Evolutionary conservation across 1,140 invertebrate genomes (phyloP).

Genomic region (Cyrtorhinus lividipennis): DNA sequence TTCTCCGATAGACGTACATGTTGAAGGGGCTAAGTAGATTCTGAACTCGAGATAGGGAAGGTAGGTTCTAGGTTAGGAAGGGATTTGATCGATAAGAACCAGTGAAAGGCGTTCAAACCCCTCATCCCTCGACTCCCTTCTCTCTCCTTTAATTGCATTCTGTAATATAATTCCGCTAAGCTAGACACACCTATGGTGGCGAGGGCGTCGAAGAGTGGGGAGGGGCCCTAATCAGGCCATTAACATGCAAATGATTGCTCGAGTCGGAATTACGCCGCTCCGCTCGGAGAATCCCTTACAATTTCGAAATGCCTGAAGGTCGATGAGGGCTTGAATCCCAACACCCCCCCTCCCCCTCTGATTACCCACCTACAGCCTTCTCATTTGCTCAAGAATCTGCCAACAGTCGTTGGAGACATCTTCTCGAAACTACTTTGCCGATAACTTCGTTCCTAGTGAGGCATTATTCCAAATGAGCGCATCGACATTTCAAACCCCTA

Average conservation of each 20-base stretch:
- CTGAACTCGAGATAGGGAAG: not conserved
- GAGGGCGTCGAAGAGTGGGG: not conserved
- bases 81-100: constrained; percentile 8
- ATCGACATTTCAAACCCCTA: too few species aligned
- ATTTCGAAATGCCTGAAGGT: constrained; percentile 11
- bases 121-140: not conserved
- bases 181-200: constrained; percentile 1
- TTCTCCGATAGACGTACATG: not conserved
- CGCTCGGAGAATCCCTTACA: constrained; percentile 13
- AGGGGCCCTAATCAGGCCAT: constrained; percentile 10
- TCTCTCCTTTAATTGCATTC: constrained; percentile 6
- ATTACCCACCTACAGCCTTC: not conserved
- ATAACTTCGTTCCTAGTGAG: too few species aligned
- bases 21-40: not conserved
- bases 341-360: not conserved
- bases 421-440: too few species aligned
- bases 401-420: too few species aligned
- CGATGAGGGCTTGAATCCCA: not conserved
- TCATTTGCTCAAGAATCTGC: too few species aligned
- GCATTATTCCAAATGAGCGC: too few species aligned
- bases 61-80: not conserved
- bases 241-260: constrained; percentile 16
- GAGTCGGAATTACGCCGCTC: constrained; percentile 14
- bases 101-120: not conserved
- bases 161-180: constrained; percentile 10